Evolutionary conservation across 2,113 vertebrate genomes (phyloP).

Genomic region (Peromyscus leucopus): DNA sequence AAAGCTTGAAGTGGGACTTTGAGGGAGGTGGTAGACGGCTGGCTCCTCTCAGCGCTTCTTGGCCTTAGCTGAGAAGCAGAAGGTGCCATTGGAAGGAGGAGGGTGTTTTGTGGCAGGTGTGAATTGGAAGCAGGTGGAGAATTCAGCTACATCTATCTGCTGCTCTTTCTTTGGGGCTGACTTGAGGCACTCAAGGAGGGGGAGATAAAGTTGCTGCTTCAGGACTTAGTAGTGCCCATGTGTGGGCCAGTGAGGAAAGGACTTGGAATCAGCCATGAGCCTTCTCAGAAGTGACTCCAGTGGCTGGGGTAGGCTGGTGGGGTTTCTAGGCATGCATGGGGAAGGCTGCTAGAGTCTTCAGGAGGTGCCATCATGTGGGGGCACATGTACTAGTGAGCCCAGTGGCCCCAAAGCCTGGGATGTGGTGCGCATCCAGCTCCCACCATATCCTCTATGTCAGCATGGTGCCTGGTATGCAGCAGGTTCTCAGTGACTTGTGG

Average conservation of each 20-base stretch:
- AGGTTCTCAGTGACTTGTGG: background rate
- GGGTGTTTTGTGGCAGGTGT: background rate
- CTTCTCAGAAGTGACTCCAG: background rate
- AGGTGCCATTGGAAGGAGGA: background rate
- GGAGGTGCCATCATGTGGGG: background rate
- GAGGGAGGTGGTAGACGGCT: too few species aligned
- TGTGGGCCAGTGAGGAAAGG: background rate
- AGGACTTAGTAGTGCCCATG: background rate
- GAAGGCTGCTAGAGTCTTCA: background rate
- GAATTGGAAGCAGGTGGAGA: background rate
- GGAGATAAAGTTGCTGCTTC: background rate
- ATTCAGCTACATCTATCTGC: background rate
- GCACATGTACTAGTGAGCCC: background rate
- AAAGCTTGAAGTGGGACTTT: background rate
- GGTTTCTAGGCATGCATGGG: background rate
- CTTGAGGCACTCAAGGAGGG: background rate
- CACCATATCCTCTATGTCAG: background rate
- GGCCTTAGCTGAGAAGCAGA: background rate
- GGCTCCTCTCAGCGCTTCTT: background rate
- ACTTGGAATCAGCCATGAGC: background rate
- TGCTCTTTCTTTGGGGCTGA: background rate
- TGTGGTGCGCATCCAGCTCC: fast-evolving
- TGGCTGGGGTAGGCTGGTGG: background rate
- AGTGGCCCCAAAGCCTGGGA: background rate
- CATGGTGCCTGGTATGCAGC: background rate